These are phyloP conservation scores for Catharus minimus DNA, from an alignment of 2,113 vertebrate genomes.

Conservation along the genomic window DNA sequence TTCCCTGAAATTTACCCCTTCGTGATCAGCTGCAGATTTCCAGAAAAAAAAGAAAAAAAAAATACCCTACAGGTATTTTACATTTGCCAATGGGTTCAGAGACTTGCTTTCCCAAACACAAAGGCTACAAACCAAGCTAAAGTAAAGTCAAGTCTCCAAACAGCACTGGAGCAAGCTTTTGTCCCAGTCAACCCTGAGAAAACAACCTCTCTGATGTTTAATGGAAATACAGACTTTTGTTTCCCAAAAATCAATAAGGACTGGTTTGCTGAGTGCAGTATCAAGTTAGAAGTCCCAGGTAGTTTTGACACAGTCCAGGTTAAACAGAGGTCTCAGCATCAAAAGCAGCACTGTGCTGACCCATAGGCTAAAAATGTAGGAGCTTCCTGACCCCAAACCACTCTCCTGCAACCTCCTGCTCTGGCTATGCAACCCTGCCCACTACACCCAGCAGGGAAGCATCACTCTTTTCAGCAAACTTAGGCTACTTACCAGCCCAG, in stretches of 20 bases:
- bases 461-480: not conserved
- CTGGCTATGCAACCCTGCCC: not conserved
- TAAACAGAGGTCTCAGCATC: not conserved
- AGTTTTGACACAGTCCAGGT: not conserved
- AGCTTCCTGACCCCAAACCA: not conserved
- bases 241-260: not conserved
- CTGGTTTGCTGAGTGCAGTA: not conserved
- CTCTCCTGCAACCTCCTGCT: not conserved
- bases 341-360: accelerated
- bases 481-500: not conserved
- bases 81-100: not conserved
- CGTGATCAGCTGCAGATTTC: accelerated
- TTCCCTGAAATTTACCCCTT: not conserved
- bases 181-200: not conserved
- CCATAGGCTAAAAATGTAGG: accelerated
- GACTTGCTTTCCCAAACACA: accelerated
- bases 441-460: not conserved
- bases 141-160: not conserved
- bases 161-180: not conserved
- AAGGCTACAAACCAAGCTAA: not conserved
- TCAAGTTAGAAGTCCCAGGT: not conserved
- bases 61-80: not conserved
- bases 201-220: not conserved
- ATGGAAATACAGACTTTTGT: not conserved
- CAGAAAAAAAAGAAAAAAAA: accelerated